phyloP scores from a whole-genome alignment of 2,888 invertebrate species.

The Dryadula phaetusa region DNA sequence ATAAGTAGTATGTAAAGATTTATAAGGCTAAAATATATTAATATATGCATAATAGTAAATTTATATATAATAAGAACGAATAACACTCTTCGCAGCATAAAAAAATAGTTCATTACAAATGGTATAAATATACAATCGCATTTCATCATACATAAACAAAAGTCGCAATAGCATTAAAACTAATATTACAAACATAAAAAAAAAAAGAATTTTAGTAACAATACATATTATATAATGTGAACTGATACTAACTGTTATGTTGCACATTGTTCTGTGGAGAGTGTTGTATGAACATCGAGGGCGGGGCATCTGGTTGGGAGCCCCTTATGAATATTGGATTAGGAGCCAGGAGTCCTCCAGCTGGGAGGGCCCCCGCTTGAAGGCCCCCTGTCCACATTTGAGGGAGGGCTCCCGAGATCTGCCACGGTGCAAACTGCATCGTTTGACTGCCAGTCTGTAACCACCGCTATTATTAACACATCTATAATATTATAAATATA shows the following conservation, averaged over 20 bases:
- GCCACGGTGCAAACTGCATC: slow-evolving; percentile 93
- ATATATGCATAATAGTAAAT: not conserved
- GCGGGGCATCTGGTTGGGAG: slow-evolving; percentile 87
- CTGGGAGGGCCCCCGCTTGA: slow-evolving; percentile 86
- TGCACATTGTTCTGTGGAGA: slow-evolving; percentile 86
- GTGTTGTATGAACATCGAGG: slow-evolving; percentile 92
- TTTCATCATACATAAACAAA: not conserved
- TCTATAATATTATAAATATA: slow-evolving; percentile 10
- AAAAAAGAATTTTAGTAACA: not conserved
- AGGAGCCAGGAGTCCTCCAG: slow-evolving; percentile 86
- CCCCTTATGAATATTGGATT: slow-evolving; percentile 94
- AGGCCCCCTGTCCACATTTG: slow-evolving; percentile 91
- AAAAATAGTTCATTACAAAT: slow-evolving; percentile 5
- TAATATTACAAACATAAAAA: not conserved
- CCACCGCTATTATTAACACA: slow-evolving; percentile 29
- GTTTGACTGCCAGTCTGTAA: slow-evolving; percentile 85
- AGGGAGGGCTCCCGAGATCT: slow-evolving; percentile 88
- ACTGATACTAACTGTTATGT: slow-evolving; percentile 74
- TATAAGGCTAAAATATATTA: not conserved
- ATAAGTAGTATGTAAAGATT: not conserved
- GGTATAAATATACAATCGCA: not conserved
- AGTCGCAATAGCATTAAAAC: not conserved
- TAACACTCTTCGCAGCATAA: not conserved
- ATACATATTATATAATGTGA: not conserved
- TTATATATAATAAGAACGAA: not conserved